phyloP scores from a whole-genome alignment of 2,113 vertebrate species.

The Panthera uncia region DNA sequence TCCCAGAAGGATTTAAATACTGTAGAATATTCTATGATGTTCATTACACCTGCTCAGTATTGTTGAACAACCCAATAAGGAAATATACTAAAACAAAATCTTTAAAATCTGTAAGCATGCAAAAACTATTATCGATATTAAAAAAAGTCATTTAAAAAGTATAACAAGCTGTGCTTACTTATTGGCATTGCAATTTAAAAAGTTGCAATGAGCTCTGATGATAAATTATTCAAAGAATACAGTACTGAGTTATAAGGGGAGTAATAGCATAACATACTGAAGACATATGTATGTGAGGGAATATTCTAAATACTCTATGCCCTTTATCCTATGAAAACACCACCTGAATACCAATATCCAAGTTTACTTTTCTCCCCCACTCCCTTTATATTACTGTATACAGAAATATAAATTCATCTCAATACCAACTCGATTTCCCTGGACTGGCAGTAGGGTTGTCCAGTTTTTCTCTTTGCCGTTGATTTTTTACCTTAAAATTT shows the following conservation, averaged over 20 bases:
- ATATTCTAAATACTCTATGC: not conserved
- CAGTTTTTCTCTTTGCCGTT: not conserved
- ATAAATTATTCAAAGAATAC: not conserved
- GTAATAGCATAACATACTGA: not conserved
- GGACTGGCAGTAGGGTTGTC: not conserved
- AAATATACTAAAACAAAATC: slow-evolving; percentile 1
- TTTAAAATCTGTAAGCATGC: not conserved
- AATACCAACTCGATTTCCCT: not conserved
- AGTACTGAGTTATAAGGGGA: not conserved
- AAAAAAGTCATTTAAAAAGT: not conserved
- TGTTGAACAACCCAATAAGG: not conserved
- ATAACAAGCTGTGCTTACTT: not conserved
- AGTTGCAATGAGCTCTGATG: not conserved
- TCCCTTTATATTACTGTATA: not conserved
- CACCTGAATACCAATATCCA: not conserved
- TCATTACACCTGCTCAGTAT: not conserved
- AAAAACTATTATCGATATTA: not conserved
- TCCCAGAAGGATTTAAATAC: slow-evolving; percentile 1
- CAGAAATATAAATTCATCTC: not conserved
- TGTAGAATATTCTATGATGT: not conserved
- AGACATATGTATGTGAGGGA: not conserved
- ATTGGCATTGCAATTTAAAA: not conserved
- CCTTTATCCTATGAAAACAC: not conserved
- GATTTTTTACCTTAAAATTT: not conserved
- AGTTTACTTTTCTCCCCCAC: not conserved